Base-by-base conservation (phyloP, 2,113 vertebrate species). In the Anser brachyrhynchus region DNA sequence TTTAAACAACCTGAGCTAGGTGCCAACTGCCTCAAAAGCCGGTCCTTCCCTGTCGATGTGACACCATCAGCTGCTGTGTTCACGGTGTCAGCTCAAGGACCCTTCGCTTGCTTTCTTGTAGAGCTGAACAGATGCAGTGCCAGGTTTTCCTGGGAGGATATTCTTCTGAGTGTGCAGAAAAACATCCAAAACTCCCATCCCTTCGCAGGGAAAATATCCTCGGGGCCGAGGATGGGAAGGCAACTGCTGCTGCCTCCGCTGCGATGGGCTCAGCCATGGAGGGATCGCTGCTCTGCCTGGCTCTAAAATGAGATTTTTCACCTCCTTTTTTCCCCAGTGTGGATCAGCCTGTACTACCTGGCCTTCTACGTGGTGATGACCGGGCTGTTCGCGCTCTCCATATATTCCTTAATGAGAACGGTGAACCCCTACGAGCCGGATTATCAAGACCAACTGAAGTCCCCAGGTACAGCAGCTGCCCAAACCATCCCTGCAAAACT, bases 331-430 rank as follows among this genome's bases (percentile, higher is more conserved):
- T 59, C 84, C 23, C 10, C 97, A 99, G 99, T 99, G 77, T 99
- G 98, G 98, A 99, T 99, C 97, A 99, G 98, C 90, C 97, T 99
- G 65, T 99, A 99, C 90, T 99, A 99, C 18, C 96, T 98, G 80
- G 99, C 98, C 49, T 99, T 99, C 98, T 99, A 99, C 0, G 95
- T 98, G 94, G 98, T 99, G 95, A 98, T 99, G 98, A 98, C 98
- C 0, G 96, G 90, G 19, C 85, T 99, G 72, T 99, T 99, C 0
- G 97, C 97, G 8, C 97, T 99, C 85, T 97, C 97, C 89, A 96
- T 99, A 87, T 99, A 98, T 19, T 97, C 90, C 13, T 96, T 99
- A 43, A 98, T 99, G 98, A 97, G 94, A 84, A 99, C 99, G 0
- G 16, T 99, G 13, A 96, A 97, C 88, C 98, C 99, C 0, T 99